A percentile compares a stretch with the other conserved stretches of the same genome.
These are phyloP conservation scores for Sebastes diaconus DNA, from an alignment of 2,797 vertebrate genomes.

Conservation along the genomic window DNA sequence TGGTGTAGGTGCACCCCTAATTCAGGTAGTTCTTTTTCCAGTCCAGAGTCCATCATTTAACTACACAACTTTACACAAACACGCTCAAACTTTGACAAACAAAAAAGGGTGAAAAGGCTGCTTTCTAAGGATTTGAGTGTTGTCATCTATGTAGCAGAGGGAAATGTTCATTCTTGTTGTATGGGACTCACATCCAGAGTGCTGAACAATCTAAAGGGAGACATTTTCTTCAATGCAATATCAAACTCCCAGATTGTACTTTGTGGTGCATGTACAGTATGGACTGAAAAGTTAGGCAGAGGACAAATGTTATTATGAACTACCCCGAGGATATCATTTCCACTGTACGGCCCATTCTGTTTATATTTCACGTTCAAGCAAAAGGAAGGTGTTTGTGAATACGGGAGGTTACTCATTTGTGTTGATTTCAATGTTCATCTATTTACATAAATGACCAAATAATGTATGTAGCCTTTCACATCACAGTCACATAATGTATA, in stretches of 20 bases:
- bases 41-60: conserved; percentile 36
- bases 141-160: conserved; percentile 42
- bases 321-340: conserved; percentile 39
- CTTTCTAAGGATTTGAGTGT: conserved; percentile 16
- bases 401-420: conserved; percentile 68
- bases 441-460: conserved; percentile 85
- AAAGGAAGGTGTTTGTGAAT: conserved; percentile 62
- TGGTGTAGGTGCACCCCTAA: conserved; percentile 53
- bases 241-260: conserved; percentile 52
- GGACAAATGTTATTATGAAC: conserved; percentile 19
- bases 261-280: conserved; percentile 68
- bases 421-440: conserved; percentile 74
- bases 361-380: conserved; percentile 58
- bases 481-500: conserved; percentile 80
- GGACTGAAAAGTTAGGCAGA: conserved; percentile 49
- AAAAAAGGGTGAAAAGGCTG: neutral
- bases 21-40: conserved; percentile 41
- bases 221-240: conserved; percentile 58
- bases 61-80: conserved; percentile 38
- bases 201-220: conserved; percentile 53
- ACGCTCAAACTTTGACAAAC: conserved; percentile 21
- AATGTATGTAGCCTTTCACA: conserved; percentile 84
- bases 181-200: conserved; percentile 39
- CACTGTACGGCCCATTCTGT: conserved; percentile 57
- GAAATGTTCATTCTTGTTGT: conserved; percentile 33